Percentiles rank a stretch among this genome's conserved stretches.
phyloP scores from a whole-genome alignment of 2,888 invertebrate genomes.

The Drepana falcataria region DNA sequence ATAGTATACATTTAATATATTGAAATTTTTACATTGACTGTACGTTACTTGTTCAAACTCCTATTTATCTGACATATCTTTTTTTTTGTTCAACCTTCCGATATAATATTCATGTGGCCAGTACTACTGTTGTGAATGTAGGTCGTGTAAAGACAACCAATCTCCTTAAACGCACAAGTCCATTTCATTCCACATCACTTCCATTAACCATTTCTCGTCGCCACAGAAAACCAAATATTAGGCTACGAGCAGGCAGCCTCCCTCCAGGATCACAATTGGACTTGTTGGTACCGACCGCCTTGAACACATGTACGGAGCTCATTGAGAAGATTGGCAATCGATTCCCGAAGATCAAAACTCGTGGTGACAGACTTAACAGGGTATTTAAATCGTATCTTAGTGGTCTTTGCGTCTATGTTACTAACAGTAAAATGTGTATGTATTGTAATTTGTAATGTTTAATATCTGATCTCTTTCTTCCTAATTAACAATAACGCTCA shows the following conservation, averaged over 20 bases:
- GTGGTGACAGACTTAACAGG: constrained; percentile 80
- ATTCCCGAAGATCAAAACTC: constrained; percentile 70
- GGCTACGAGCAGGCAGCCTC: constrained; percentile 62
- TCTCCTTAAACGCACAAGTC: too few species aligned
- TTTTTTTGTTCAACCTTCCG: too few species aligned
- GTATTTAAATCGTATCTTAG: constrained; percentile 48
- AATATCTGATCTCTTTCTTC: too few species aligned
- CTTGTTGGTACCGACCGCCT: constrained; percentile 21
- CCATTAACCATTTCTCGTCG: constrained; percentile 2
- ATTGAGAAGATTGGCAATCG: constrained; percentile 73
- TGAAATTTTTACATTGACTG: too few species aligned
- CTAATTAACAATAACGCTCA: too few species aligned
- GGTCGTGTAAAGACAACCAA: too few species aligned
- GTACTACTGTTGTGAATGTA: too few species aligned
- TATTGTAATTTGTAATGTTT: neutral
- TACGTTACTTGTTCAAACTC: too few species aligned
- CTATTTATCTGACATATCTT: too few species aligned
- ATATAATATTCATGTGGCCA: too few species aligned
- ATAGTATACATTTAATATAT: too few species aligned
- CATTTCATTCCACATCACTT: neutral
- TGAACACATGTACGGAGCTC: constrained; percentile 53
- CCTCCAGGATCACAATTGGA: constrained; percentile 44
- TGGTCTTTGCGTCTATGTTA: constrained; percentile 6
- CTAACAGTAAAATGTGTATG: neutral
- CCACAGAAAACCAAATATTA: constrained; percentile 38